Percentiles rank a stretch among this genome's conserved stretches.
These are phyloP conservation scores for Dasysyrphus albostriatus DNA, from an alignment of 2,888 invertebrate genomes.

Conservation along the genomic window DNA sequence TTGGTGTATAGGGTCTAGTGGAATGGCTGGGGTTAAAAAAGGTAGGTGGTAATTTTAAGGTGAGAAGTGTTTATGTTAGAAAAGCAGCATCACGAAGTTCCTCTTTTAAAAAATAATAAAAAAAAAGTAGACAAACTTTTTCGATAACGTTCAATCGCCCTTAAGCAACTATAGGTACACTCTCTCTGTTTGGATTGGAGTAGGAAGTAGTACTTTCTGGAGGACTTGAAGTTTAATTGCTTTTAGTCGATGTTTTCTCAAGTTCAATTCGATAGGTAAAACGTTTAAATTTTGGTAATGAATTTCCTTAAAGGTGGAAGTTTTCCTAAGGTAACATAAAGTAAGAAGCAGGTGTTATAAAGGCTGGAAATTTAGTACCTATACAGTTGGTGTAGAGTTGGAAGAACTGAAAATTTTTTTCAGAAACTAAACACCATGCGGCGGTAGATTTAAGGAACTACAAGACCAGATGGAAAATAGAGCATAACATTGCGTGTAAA, in stretches of 20 bases:
- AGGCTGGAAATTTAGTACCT: not conserved
- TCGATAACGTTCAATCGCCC: conserved; percentile 71
- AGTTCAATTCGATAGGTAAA: conserved; percentile 60
- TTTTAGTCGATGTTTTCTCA: conserved; percentile 62
- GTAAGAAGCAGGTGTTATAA: conserved; percentile 12
- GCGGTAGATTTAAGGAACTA: not conserved
- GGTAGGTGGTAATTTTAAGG: conserved; percentile 55
- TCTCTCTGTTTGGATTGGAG: conserved; percentile 34
- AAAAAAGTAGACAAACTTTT: conserved; percentile 49
- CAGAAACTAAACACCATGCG: not conserved
- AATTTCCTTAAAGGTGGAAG: conserved; percentile 30
- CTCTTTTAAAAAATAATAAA: not conserved
- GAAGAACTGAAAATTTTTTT: not conserved
- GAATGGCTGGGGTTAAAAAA: not conserved
- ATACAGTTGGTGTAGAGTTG: not conserved
- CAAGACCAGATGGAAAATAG: not conserved
- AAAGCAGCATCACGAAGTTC: conserved; percentile 58
- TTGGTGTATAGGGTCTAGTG: conserved; percentile 1
- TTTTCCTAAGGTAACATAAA: conserved; percentile 3
- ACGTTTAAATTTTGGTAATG: conserved; percentile 38
- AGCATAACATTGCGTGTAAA: not conserved
- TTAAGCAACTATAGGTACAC: conserved; percentile 47
- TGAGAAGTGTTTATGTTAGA: conserved; percentile 72
- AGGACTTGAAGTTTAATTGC: conserved; percentile 70
- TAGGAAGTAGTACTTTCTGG: conserved; percentile 3